Base-by-base conservation (phyloP, 2,113 vertebrate genomes). In the Deroptyus accipitrinus region DNA sequence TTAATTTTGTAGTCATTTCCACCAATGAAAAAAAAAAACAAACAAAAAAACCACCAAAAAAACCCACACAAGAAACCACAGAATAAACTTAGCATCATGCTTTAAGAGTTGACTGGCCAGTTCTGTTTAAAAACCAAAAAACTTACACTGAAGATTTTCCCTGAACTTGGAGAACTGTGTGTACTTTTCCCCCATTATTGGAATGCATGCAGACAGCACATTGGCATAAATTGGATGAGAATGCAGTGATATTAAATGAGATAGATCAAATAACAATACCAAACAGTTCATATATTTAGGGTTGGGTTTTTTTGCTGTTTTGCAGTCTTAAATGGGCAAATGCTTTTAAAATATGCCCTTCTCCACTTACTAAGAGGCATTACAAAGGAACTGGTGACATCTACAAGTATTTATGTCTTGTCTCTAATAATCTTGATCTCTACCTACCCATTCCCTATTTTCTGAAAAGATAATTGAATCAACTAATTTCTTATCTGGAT, bases 31-130 rank as follows among this genome's bases (percentile, higher is more conserved):
- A 54, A 10, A 57, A 20, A 20, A 55, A 19, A 9, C 8, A 19
- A 7, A 16, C 16, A 28, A 12, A 17, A 17, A 11, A 25, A 0
- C 0, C 4, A 23, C 20, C 6, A 54, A 18, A 18, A 4, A 44
- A 44, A 9, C 18, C 17, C 57, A 11, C 55, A 59, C 22, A 59
- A 35, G 13, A 44, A 90, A 30, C 9, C 62, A 73, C 41, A 76
- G 20, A 86, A 54, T 46, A 78, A 78, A 46, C 28, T 81, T 57
- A 41, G 8, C 25, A 25, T 16, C 33, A 51, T 16, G 51, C 33
- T 86, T 49, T 6, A 70, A 17, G 4, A 82, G 66, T 3, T 54
- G 51, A 49, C 15, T 67, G 66, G 8, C n/a, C 51, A 81, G 54
- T 35, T 76, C 49, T 48, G 20, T 78, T 18, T 55, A 17, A 68